Percentiles rank a stretch among this genome's conserved stretches.
Evolutionary conservation across 2,113 vertebrate genomes (phyloP).

Genomic region (Urocolius indicus): DNA sequence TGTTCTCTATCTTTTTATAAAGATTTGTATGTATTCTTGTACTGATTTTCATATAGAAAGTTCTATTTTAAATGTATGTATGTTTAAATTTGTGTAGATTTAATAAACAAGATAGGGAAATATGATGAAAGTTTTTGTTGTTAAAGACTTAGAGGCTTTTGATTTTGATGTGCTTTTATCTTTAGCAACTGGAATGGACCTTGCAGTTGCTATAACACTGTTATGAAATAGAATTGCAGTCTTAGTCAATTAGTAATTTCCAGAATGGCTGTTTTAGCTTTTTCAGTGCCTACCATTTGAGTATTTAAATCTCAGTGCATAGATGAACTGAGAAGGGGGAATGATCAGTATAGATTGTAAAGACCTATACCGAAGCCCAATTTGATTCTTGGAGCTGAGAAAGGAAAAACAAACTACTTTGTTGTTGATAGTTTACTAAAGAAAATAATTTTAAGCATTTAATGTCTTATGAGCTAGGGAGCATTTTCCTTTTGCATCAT

Average conservation of each 20-base stretch:
- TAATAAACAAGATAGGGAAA: neutral
- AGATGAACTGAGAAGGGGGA: neutral
- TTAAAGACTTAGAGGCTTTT: neutral
- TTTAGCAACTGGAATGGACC: neutral
- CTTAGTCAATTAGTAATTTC: slow-evolving; percentile 16
- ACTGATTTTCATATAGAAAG: neutral
- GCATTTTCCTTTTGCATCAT: neutral
- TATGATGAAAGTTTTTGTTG: neutral
- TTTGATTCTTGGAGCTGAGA: neutral
- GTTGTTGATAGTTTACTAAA: neutral
- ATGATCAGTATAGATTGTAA: neutral
- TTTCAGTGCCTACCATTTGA: neutral
- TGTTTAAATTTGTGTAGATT: neutral
- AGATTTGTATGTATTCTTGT: neutral
- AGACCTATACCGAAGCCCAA: neutral
- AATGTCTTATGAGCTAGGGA: neutral
- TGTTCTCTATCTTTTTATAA: neutral
- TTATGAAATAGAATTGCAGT: slow-evolving; percentile 47
- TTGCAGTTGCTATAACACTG: slow-evolving; percentile 10
- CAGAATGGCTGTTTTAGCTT: neutral
- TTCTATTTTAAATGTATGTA: neutral
- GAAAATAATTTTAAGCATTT: neutral
- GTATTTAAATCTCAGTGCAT: neutral
- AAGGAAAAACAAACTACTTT: neutral
- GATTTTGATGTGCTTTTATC: neutral